Evolutionary conservation across 2,888 invertebrate genomes (phyloP).

Genomic region (Sinopyrophorus schimmeli): DNA sequence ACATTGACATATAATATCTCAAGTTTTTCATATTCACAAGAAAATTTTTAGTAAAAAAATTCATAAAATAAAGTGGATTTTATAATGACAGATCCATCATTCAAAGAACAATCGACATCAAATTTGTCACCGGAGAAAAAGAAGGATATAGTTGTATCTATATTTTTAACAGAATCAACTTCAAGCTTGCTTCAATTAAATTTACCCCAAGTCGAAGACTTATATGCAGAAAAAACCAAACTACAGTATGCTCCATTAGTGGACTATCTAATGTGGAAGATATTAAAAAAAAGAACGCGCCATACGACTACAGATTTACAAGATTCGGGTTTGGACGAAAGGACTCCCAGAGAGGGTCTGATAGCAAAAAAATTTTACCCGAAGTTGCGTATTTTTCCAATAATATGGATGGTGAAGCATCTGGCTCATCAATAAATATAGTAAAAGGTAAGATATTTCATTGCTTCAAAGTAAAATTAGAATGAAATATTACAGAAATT

Average conservation of each 20-base stretch:
- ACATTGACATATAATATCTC: too few relatives aligned
- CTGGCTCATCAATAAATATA: conserved; percentile 39
- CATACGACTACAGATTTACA: too few relatives aligned
- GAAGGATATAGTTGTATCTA: conserved; percentile 45
- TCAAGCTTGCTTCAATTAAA: conserved; percentile 46
- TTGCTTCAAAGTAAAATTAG: too few relatives aligned
- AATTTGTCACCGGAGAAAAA: conserved; percentile 5
- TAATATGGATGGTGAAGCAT: conserved; percentile 37
- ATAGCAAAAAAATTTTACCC: conserved; percentile 38
- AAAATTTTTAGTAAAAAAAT: too few relatives aligned
- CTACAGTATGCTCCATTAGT: conserved; percentile 24
- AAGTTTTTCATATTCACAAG: too few relatives aligned
- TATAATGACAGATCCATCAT: too few relatives aligned
- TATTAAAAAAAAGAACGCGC: too few relatives aligned
- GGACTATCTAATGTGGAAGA: too few relatives aligned
- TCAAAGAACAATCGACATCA: too few relatives aligned
- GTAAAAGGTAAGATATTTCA: conserved; percentile 1
- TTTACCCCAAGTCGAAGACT: conserved; percentile 46
- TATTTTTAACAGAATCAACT: conserved; percentile 50
- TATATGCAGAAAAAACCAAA: conserved; percentile 7
- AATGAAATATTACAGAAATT: too few relatives aligned
- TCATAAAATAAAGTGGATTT: too few relatives aligned
- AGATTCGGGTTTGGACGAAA: conserved; percentile 3
- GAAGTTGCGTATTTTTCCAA: conserved; percentile 44
- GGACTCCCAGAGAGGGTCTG: conserved; percentile 5